Evolutionary conservation across 2,113 vertebrate genomes (phyloP).

Genomic region (Catagonus wagneri): DNA sequence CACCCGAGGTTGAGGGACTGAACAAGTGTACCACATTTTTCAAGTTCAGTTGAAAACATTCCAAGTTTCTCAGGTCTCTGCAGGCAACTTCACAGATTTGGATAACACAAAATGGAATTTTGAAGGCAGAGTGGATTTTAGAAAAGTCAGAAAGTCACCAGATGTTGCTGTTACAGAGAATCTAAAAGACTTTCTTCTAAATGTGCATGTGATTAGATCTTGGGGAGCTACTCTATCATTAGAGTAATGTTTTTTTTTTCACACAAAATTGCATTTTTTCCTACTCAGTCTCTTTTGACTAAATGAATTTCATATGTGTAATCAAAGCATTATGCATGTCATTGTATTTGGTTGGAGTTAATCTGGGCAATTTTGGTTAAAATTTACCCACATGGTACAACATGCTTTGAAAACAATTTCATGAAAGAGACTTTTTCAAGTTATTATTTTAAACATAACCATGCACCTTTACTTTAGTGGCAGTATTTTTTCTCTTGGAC

Average conservation of each 20-base stretch:
- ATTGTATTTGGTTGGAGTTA: slow-evolving; percentile 75
- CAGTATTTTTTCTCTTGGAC: not conserved
- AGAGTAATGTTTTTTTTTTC: slow-evolving; percentile 58
- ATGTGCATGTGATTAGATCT: slow-evolving; percentile 76
- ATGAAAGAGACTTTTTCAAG: slow-evolving; percentile 69
- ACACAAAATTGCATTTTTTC: slow-evolving; percentile 72
- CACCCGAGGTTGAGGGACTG: not conserved
- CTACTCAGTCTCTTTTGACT: slow-evolving; percentile 71
- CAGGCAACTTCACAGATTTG: slow-evolving; percentile 60
- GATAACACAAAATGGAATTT: slow-evolving; percentile 17
- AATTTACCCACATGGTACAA: slow-evolving; percentile 73
- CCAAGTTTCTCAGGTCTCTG: slow-evolving; percentile 45
- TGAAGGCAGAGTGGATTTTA: slow-evolving; percentile 39
- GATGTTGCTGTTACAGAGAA: slow-evolving; percentile 63
- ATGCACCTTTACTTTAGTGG: slow-evolving; percentile 32
- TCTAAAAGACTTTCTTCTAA: slow-evolving; percentile 71
- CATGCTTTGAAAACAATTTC: slow-evolving; percentile 71
- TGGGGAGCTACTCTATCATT: slow-evolving; percentile 73
- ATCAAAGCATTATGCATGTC: slow-evolving; percentile 77
- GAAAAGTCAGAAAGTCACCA: slow-evolving; percentile 66
- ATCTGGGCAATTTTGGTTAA: slow-evolving; percentile 79
- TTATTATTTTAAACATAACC: slow-evolving; percentile 73
- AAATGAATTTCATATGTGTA: slow-evolving; percentile 82
- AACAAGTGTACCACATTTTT: slow-evolving; percentile 56
- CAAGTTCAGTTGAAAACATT: slow-evolving; percentile 40